Conservation (phyloP, 1,140 invertebrate genomes). For the Anadara kagoshimensis region DNA sequence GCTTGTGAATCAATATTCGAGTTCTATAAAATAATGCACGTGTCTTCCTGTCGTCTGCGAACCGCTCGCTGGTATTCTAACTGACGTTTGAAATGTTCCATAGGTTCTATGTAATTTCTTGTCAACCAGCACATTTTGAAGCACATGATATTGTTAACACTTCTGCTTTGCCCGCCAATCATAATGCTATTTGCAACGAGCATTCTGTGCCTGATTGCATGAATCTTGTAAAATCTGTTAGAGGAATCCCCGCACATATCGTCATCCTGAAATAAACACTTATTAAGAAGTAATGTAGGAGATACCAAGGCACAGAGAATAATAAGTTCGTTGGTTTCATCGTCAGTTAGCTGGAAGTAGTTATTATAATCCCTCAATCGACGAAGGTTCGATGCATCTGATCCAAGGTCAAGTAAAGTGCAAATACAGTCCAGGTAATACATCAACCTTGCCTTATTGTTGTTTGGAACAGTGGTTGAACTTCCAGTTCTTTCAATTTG, state of each 20-base stretch:
- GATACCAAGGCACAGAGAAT: conserved; percentile 24
- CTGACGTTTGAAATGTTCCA: conserved; percentile 13
- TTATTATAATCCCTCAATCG: conserved; percentile 33
- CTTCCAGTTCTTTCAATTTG: conserved; percentile 20
- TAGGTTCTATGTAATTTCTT: conserved; percentile 41
- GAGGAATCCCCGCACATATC: conserved; percentile 37
- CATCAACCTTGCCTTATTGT: conserved; percentile 40
- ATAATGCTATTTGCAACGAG: conserved; percentile 29
- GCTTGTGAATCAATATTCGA: too few relatives aligned
- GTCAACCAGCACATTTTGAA: conserved; percentile 47
- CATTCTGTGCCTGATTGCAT: conserved; percentile 24
- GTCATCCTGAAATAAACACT: conserved; percentile 49
- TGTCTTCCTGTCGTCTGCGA: too few relatives aligned
- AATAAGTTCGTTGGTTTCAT: conserved; percentile 29
- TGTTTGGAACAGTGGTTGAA: conserved; percentile 29
- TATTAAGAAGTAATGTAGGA: conserved; percentile 34
- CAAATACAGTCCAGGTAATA: conserved; percentile 45
- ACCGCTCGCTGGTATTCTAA: neutral
- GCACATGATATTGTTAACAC: conserved; percentile 47
- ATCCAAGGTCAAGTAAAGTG: conserved; percentile 20
- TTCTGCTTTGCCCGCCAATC: conserved; percentile 34
- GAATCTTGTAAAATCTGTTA: conserved; percentile 48
- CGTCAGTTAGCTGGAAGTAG: conserved; percentile 13
- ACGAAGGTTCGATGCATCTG: conserved; percentile 17
- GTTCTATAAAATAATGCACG: too few relatives aligned